phyloP scores from a whole-genome alignment of 2,888 invertebrate species.

The Horisme vitalbata region DNA sequence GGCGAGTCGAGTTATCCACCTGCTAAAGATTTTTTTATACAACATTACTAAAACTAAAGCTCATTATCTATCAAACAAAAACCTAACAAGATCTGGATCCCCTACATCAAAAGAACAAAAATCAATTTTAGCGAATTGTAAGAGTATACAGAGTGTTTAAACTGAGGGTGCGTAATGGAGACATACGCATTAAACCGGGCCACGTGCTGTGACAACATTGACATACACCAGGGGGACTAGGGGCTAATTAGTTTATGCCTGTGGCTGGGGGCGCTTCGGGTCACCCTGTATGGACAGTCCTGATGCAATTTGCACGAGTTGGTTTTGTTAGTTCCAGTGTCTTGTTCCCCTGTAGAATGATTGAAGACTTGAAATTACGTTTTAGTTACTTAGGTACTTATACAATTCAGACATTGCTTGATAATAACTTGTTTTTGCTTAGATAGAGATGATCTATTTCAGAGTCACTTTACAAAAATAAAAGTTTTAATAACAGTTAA shows the following conservation, averaged over 20 bases:
- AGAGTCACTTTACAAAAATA: no score
- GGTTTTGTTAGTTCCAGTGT: no score
- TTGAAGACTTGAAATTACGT: no score
- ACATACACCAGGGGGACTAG: slow-evolving; percentile 56
- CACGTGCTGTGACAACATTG: slow-evolving; percentile 77
- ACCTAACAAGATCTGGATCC: slow-evolving; percentile 34
- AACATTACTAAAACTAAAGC: no score
- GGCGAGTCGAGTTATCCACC: no score
- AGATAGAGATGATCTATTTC: no score
- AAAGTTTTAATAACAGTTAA: no score
- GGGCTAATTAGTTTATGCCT: slow-evolving; percentile 79
- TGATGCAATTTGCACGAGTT: slow-evolving; percentile 15
- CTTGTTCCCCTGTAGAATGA: no score
- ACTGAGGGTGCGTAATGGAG: slow-evolving; percentile 79
- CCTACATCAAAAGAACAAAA: slow-evolving; percentile 63
- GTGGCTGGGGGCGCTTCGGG: slow-evolving; percentile 61
- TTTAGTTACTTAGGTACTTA: no score
- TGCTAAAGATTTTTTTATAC: no score
- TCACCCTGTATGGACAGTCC: slow-evolving; percentile 14
- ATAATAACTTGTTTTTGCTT: no score
- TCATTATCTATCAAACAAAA: slow-evolving; percentile 5
- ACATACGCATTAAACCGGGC: slow-evolving; percentile 79
- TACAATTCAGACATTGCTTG: no score
- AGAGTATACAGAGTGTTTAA: slow-evolving; percentile 71
- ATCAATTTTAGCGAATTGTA: slow-evolving; percentile 79